These are phyloP conservation scores for Lerema accius DNA, from an alignment of 1,140 invertebrate species.

Conservation along the genomic window DNA sequence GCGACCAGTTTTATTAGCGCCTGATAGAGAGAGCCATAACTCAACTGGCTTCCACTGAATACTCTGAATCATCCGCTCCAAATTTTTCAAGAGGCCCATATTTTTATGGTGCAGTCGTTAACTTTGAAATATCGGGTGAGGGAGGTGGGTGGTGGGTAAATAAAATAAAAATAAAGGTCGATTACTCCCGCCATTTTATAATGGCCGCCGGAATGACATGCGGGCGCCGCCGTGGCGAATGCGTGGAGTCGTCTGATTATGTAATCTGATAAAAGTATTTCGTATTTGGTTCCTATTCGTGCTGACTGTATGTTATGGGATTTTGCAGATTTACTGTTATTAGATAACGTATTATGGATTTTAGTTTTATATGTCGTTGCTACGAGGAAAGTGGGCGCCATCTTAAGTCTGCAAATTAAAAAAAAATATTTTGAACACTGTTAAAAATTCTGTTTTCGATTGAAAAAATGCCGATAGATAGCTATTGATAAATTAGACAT, in stretches of 20 bases:
- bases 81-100: slow-evolving; percentile 69
- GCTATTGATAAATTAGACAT: no score
- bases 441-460: no score
- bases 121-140: slow-evolving; percentile 76
- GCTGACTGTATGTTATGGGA: slow-evolving; percentile 9
- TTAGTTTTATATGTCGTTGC: not conserved
- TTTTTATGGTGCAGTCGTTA: slow-evolving; percentile 75
- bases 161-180: slow-evolving; percentile 80
- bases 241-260: slow-evolving; percentile 49
- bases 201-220: slow-evolving; percentile 76
- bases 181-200: slow-evolving; percentile 79
- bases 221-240: slow-evolving; percentile 64
- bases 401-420: no score
- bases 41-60: no score
- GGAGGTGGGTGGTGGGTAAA: slow-evolving; percentile 51
- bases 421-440: no score
- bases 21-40: no score
- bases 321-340: slow-evolving; percentile 4
- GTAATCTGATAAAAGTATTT: slow-evolving; percentile 37
- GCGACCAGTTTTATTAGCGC: no score
- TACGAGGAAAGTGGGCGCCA: no score
- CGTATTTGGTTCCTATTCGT: slow-evolving; percentile 17
- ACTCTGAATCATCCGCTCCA: slow-evolving; percentile 50
- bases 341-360: slow-evolving; percentile 1
- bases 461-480: no score